Conservation (phyloP, 2,113 vertebrate species). For the Shinisaurus crocodilurus region DNA sequence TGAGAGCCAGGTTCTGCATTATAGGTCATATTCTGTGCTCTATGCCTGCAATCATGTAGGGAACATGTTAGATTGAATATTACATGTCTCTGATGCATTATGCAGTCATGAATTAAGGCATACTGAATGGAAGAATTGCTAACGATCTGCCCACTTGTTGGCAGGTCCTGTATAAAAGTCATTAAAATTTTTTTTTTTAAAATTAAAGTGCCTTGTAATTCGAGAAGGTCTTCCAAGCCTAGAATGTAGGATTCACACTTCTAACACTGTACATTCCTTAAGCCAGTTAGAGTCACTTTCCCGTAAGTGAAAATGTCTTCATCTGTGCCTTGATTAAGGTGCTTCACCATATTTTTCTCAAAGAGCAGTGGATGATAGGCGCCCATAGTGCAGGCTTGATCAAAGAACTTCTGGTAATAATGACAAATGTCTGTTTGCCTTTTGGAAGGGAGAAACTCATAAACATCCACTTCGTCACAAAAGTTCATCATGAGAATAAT, state of each 20-base stretch:
- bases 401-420: conserved; percentile 77
- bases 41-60: not conserved
- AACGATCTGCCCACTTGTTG: conserved; percentile 53
- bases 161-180: conserved; percentile 40
- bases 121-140: conserved; percentile 48
- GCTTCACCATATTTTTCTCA: conserved; percentile 84
- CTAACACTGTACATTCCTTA: conserved; percentile 69
- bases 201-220: conserved; percentile 67
- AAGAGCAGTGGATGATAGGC: conserved; percentile 83
- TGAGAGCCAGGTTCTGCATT: not conserved
- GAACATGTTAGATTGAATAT: not conserved
- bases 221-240: conserved; percentile 10
- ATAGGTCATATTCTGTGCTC: not conserved
- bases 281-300: conserved; percentile 78
- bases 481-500: conserved; percentile 82
- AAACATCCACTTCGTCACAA: conserved; percentile 80
- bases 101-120: conserved; percentile 6
- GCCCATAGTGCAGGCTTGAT: conserved; percentile 81
- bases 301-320: conserved; percentile 75
- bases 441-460: conserved; percentile 83
- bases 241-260: not conserved
- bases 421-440: conserved; percentile 80
- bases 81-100: not conserved
- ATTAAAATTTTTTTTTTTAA: not conserved
- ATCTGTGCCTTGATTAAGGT: conserved; percentile 76